Percentiles rank a stretch among this genome's conserved stretches.
phyloP scores from a whole-genome alignment of 2,888 invertebrate genomes.

The Malthinus flaveolus region DNA sequence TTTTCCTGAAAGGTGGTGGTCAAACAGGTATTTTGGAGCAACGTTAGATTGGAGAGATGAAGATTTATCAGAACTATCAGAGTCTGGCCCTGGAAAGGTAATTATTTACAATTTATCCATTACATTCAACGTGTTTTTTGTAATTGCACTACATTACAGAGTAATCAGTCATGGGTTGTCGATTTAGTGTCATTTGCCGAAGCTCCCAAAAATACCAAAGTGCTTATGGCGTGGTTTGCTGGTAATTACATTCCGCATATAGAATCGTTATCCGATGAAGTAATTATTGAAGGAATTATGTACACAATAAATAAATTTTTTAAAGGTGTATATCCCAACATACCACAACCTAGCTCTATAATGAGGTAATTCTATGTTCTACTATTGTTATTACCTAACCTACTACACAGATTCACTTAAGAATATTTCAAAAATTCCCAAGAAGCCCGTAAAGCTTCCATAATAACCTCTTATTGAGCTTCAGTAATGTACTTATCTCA shows the following conservation, averaged over 20 bases:
- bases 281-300: conserved; percentile 56
- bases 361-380: conserved; percentile 34
- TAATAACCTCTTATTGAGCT: too few relatives aligned
- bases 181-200: conserved; percentile 70
- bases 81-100: background rate
- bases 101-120: too few relatives aligned
- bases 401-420: too few relatives aligned
- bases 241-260: conserved; percentile 65
- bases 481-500: too few relatives aligned
- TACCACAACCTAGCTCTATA: conserved; percentile 43
- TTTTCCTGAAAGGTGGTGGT: conserved; percentile 4
- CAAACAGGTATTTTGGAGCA: conserved; percentile 7
- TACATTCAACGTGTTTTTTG: too few relatives aligned
- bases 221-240: conserved; percentile 70
- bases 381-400: conserved; percentile 9
- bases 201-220: conserved; percentile 63
- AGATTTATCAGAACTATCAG: background rate
- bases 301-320: conserved; percentile 59
- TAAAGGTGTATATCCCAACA: conserved; percentile 50
- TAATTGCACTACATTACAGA: too few relatives aligned
- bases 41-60: background rate
- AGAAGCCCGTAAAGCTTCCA: too few relatives aligned
- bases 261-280: conserved; percentile 62
- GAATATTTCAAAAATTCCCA: too few relatives aligned
- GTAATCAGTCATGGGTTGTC: conserved; percentile 60